Base-by-base conservation (phyloP, 2,113 vertebrate species). In the Pteropus alecto region DNA sequence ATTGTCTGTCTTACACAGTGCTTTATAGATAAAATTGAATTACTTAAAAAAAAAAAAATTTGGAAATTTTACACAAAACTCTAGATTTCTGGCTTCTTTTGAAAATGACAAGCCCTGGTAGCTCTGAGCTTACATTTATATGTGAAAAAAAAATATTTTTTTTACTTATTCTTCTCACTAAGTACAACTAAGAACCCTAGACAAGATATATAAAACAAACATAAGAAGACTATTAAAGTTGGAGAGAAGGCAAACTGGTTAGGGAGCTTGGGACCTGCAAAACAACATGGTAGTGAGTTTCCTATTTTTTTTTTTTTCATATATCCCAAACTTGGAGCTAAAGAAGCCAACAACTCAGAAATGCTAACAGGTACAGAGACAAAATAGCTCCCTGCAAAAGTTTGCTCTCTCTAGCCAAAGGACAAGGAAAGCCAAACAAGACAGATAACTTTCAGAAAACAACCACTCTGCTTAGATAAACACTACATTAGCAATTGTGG, bases 31-130 rank as follows among this genome's bases (percentile, higher is more conserved):
- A 81, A 94, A 82, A 94, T 2, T 61, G 24, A 88, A 88, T 43
- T 46, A 33, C 3, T 46, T 85, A 71, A 15, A 26, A 87, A 85
- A 46, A 61, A 15, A 1, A 61, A 15, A 1, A n/a, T 12, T 93
- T 84, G 30, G 35, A 86, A 90, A 63, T 90, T 90, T 85, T 56
- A 89, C 26, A 88, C n/a, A 93, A 88, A 97, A 43, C 22, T 74
- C 22, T n/a, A 10, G 26, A 76, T 76, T 95, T 85, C 6, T 65
- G 38, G 22, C 5, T 76, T 83, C 74, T 96, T 87, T 63, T 76
- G 46, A 68, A 88, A 93, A 88, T 7, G 58, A 70, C 11, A 73
- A 87, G 10, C 63, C 19, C 10, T 73, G 35, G 35, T 9, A 73
- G n/a, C 3, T 21, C 60, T 89, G 6, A 2, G 24, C 8, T 78